Evolutionary conservation across 1,140 invertebrate genomes (phyloP), one percentile per base, ranked within the genome.

Genomic region (Ctenoplectra terminalis): DNA sequence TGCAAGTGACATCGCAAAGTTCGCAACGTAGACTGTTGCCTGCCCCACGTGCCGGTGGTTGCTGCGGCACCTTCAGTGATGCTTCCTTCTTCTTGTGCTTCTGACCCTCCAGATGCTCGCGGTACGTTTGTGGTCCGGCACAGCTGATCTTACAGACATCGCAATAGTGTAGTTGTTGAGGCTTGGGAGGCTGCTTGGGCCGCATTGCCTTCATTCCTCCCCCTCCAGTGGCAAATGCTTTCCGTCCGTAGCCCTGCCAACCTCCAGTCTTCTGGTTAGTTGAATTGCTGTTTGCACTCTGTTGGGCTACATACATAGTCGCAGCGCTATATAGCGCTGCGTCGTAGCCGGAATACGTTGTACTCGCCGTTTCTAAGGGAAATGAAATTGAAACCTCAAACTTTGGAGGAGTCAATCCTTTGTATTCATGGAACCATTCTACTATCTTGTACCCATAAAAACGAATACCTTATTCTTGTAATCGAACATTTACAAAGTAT

Each of bases 11-110:
- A 94, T 99, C 98, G 93, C 99, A 99, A 15, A 99, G 95, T 91
- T 98, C 97, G 93, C 97, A 98, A 54, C 97, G 95, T 73, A 98
- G 94, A 6, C 95, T 95, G 90, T 97, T 97, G 40, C 96, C 96
- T 76, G 96, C 96, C 37, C 91, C 93, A 8, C 90, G 89, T 6
- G 92, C 92, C 63, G 91, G 94, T 89, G 90, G 95, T 90, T 92
- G 95, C 87, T 94, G 92, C 50, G 94, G 96, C 94, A 95, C 96
- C 94, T 99, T 99, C 26, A 97, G 95, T 15, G 97, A 97, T 20
- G 97, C 97, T 92, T 99, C 99, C 92, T 99, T 99, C 95, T 99
- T 99, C 94, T 99, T 99, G 93, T 99, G 99, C 92, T 99, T 99
- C 93, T 99, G 98, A 0, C 99, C 99, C 92, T 99, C 98, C 83